Evolutionary conservation across 2,888 invertebrate genomes (phyloP), one percentile per base, ranked within the genome.

Genomic region (Pollenia amentaria): DNA sequence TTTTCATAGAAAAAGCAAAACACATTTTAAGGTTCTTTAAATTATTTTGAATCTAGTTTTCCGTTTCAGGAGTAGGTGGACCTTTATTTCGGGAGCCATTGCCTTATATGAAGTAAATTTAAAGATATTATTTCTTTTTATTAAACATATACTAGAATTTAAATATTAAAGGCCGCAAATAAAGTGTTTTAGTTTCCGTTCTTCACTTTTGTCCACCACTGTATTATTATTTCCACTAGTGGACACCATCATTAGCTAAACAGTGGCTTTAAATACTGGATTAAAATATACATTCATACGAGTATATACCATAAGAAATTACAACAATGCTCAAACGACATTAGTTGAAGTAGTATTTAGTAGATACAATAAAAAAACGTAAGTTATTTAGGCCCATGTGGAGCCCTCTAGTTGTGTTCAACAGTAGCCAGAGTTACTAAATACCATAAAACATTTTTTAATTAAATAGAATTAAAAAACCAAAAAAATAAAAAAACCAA

Each of bases 391-490:
- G 16, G n/a, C 0, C 12, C 18, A 65, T 38, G 11, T 16, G 38
- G 40, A 12, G 12, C 16, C 38, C 12, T n/a, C 12, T 42, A 51
- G 8, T 62, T 62, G 8, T 21, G 38, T 12, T 62, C 51, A 48
- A 18, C 72, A 57, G 65, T 48, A 57, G 51, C 11, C 8, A 42
- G 64, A 72, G 64, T 67, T 72, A 78, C 72, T 38, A 64, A 55
- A 80, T 69, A 85, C 79, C 80, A 82, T 77, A 78, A 85, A 89
- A 89, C 88, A 89, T 89, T 89, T 91, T 91, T 90, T 91, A 91
- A 91, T 91, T 91, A 91, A 91, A 89, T 89, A 89, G 91, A 91
- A 90, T 90, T 91, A 89, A 90, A 90, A 88, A 89, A 55, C 14
- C 12, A 65, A 78, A 72, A 72, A 46, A 51, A 29, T 12, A 10